Conservation (phyloP, 2,888 invertebrate species). For the Leistus spinibarbis region DNA sequence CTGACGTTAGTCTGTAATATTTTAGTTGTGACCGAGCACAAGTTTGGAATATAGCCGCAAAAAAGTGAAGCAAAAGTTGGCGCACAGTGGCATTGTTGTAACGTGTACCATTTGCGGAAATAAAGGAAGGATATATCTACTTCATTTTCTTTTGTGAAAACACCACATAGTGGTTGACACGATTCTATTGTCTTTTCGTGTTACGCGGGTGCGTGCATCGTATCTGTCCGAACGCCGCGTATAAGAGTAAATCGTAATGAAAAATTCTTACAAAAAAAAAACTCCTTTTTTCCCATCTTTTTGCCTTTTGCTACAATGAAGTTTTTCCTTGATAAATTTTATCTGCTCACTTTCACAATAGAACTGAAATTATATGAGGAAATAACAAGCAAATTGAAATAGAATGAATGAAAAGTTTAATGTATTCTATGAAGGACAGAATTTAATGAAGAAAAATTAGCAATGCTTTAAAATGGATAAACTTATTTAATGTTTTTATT, state of each 20-base stretch:
- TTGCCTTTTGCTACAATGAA: too few species aligned
- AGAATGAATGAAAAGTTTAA: too few species aligned
- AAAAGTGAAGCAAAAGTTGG: not conserved
- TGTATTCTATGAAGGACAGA: too few species aligned
- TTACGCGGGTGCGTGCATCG: not conserved
- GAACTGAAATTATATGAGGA: not conserved
- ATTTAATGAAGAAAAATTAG: too few species aligned
- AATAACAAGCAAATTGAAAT: not conserved
- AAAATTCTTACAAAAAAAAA: not conserved
- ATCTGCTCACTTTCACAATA: not conserved
- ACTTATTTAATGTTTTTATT: too few species aligned
- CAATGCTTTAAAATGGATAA: too few species aligned
- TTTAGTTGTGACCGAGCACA: too few species aligned
- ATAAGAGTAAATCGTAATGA: not conserved
- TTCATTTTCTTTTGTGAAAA: not conserved
- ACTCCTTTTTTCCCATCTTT: not conserved
- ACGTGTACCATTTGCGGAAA: not conserved
- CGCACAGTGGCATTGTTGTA: not conserved
- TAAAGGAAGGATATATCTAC: not conserved
- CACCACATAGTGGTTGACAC: not conserved
- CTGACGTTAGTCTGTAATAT: too few species aligned
- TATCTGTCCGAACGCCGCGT: not conserved
- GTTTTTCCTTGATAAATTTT: not conserved
- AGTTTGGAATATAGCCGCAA: not conserved
- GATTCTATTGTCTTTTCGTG: not conserved